Evolutionary conservation across 2,888 invertebrate species (phyloP).

Genomic region (Lasioglossum marginatum): DNA sequence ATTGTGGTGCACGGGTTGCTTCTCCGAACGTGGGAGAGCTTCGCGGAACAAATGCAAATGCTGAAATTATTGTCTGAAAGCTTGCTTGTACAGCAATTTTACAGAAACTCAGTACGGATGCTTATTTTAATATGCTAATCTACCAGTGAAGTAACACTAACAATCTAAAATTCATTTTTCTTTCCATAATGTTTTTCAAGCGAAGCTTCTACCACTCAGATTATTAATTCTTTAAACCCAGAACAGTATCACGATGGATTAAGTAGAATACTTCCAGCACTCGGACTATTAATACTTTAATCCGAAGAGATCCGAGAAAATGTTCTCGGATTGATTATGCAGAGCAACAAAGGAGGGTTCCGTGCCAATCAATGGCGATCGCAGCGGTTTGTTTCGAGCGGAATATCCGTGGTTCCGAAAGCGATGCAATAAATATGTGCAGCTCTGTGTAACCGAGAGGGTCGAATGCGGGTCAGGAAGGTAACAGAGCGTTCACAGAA

Average conservation of each 20-base stretch:
- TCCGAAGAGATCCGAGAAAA: neutral
- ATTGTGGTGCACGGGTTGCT: neutral
- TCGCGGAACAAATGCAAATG: neutral
- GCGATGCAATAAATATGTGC: neutral
- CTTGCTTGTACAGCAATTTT: neutral
- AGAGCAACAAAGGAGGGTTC: neutral
- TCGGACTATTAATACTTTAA: neutral
- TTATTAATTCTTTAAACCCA: too few species aligned
- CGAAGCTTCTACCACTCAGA: too few species aligned
- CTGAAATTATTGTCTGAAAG: neutral
- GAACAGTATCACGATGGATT: too few species aligned
- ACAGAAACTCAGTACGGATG: neutral
- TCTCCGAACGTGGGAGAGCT: neutral
- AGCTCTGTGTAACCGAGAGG: neutral
- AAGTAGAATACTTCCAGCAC: neutral
- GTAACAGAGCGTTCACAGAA: neutral
- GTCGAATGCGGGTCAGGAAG: neutral
- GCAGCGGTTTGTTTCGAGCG: neutral
- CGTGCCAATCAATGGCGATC: neutral
- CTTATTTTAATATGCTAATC: neutral
- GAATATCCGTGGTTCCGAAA: neutral
- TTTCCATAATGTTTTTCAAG: too few species aligned
- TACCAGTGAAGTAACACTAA: neutral
- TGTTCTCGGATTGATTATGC: neutral
- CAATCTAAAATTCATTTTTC: neutral